Evolutionary conservation across 1,140 invertebrate genomes (phyloP).

Genomic region (Papilio helenus): DNA sequence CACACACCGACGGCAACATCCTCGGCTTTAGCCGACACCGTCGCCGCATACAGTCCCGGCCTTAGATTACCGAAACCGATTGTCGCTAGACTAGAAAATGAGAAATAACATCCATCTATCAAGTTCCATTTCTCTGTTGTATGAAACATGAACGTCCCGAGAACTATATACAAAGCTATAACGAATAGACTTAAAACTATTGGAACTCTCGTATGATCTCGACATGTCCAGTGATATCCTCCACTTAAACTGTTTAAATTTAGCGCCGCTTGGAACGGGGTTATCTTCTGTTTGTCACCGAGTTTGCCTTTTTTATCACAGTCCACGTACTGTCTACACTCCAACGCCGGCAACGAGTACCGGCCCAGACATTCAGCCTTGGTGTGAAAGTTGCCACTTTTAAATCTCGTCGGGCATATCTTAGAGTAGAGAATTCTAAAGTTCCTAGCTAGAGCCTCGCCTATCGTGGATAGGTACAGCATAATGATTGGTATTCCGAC

Average conservation of each 20-base stretch:
- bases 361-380: slow-evolving; percentile 62
- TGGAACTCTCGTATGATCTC: slow-evolving; percentile 88
- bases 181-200: slow-evolving; percentile 95
- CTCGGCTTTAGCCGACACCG: slow-evolving; percentile 86
- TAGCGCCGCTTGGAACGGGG: slow-evolving; percentile 74
- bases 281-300: slow-evolving; percentile 57
- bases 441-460: slow-evolving; percentile 88
- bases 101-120: slow-evolving; percentile 96
- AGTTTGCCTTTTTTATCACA: slow-evolving; percentile 58
- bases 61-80: slow-evolving; percentile 95
- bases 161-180: slow-evolving; percentile 94
- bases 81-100: slow-evolving; percentile 95
- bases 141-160: slow-evolving; percentile 95
- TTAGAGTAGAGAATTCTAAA: slow-evolving; percentile 76
- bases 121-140: slow-evolving; percentile 95
- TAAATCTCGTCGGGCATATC: slow-evolving; percentile 66
- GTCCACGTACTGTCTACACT: slow-evolving; percentile 54
- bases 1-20: slow-evolving; percentile 91
- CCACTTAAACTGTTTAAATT: slow-evolving; percentile 69
- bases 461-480: slow-evolving; percentile 93
- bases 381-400: slow-evolving; percentile 65
- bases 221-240: slow-evolving; percentile 79
- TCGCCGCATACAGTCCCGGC: slow-evolving; percentile 88
- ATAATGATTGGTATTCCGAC: slow-evolving; percentile 96
- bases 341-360: slow-evolving; percentile 45